These are phyloP conservation scores for Saxicola maurus DNA, from an alignment of 2,797 vertebrate genomes.

Conservation along the genomic window DNA sequence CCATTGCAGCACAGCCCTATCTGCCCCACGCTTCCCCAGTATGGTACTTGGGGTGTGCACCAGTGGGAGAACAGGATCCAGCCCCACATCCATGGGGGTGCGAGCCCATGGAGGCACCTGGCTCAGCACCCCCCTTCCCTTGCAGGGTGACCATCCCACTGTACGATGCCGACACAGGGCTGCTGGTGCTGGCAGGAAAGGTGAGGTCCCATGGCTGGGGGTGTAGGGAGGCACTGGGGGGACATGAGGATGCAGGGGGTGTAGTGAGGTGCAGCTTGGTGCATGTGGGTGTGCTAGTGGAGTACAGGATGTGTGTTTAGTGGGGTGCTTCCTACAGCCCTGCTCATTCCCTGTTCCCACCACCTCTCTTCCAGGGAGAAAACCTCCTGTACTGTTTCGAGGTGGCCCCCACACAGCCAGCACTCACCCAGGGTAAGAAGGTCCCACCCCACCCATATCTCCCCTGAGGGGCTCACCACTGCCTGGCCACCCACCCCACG, in stretches of 20 bases:
- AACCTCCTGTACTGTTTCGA: slow-evolving; percentile 85
- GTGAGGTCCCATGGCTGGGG: slow-evolving; percentile 59
- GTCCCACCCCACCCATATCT: rapidly evolving
- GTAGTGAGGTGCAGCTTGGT: not conserved
- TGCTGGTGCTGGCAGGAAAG: slow-evolving; percentile 86
- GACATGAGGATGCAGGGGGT: not conserved
- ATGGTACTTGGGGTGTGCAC: rapidly evolving
- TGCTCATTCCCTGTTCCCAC: not conserved
- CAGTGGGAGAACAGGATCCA: not conserved
- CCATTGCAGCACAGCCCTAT: rapidly evolving
- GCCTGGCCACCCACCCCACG: rapidly evolving
- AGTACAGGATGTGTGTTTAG: not conserved
- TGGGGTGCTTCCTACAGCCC: not conserved
- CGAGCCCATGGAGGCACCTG: rapidly evolving
- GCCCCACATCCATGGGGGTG: rapidly evolving
- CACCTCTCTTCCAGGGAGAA: slow-evolving; percentile 78
- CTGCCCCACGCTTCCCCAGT: not conserved
- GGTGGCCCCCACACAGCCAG: slow-evolving; percentile 71
- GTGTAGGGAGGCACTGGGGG: not conserved
- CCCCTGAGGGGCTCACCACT: rapidly evolving
- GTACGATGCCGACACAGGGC: slow-evolving; percentile 83
- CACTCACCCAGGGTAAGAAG: slow-evolving; percentile 81
- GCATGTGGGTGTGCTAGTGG: not conserved
- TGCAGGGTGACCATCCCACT: slow-evolving; percentile 83
- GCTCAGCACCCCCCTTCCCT: not conserved